Evolutionary conservation across 2,797 vertebrate species (phyloP).

Genomic region (Catostomus latipinnis): DNA sequence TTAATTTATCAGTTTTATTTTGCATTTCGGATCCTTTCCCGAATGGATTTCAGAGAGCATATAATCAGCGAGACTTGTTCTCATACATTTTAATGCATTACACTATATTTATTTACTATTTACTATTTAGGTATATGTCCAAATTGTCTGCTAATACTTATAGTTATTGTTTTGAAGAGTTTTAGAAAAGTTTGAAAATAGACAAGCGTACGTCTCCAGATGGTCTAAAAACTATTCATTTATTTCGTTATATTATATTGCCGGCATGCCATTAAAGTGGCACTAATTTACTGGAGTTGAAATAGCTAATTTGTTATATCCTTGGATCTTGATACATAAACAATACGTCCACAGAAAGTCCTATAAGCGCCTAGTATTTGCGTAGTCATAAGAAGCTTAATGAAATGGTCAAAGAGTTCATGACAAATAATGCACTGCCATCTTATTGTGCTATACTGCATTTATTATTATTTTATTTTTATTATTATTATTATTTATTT

Average conservation of each 20-base stretch:
- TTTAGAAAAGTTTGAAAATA: not conserved
- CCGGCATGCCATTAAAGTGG: not conserved
- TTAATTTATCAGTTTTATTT: constrained; percentile 48
- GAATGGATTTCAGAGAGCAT: constrained; percentile 18
- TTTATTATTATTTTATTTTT: not conserved
- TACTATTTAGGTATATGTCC: too few species aligned
- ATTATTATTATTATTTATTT: not conserved
- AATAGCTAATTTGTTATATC: constrained; percentile 2
- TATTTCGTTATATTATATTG: not conserved
- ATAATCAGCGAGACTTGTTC: not conserved
- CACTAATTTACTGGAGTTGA: not conserved
- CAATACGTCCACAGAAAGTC: not conserved
- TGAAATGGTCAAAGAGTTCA: constrained; percentile 19
- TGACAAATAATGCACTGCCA: constrained; percentile 13
- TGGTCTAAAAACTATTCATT: not conserved
- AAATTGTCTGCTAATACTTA: not conserved
- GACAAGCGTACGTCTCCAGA: not conserved
- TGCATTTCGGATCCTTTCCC: not conserved
- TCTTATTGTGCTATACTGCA: not conserved
- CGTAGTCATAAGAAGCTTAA: constrained; percentile 20
- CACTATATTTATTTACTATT: too few species aligned
- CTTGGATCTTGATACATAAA: not conserved
- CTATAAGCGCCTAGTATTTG: not conserved
- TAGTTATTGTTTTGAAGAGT: not conserved
- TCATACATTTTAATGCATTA: too few species aligned